Percentiles rank a stretch among this genome's conserved stretches.
Conservation (phyloP, 1,140 invertebrate genomes). For the Ladona fulva region DNA sequence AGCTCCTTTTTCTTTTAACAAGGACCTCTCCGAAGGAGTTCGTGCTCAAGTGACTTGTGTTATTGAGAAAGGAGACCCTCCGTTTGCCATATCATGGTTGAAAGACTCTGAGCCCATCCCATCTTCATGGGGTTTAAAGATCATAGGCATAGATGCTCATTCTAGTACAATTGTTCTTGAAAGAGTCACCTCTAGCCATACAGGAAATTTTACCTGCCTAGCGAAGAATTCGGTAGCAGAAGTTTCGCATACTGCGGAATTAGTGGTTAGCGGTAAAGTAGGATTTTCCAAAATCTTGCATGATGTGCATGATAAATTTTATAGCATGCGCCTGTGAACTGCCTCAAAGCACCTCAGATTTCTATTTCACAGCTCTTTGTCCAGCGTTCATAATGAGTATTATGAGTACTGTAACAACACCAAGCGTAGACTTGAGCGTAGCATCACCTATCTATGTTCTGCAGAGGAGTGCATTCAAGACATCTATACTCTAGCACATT, state of each 20-base stretch:
- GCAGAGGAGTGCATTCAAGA: not conserved
- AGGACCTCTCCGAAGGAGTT: constrained; percentile 47
- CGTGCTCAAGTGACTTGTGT: constrained; percentile 54
- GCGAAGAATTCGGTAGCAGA: constrained; percentile 30
- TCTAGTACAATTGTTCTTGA: constrained; percentile 38
- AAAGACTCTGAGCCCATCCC: constrained; percentile 40
- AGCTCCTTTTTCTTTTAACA: constrained; percentile 46
- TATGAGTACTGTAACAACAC: not conserved
- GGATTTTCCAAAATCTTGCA: constrained; percentile 4
- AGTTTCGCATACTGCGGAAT: constrained; percentile 26
- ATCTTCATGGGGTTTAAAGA: constrained; percentile 13
- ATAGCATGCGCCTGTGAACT: not conserved
- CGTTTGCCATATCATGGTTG: constrained; percentile 49
- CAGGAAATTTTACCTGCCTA: constrained; percentile 36
- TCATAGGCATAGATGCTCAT: constrained; percentile 31
- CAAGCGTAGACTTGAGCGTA: not conserved
- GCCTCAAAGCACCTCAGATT: not conserved
- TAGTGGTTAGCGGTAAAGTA: constrained; percentile 39
- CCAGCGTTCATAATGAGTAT: not conserved
- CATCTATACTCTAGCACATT: not conserved
- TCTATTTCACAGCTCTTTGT: not conserved
- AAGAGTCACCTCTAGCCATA: constrained; percentile 32
- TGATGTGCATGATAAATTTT: constrained; percentile 1
- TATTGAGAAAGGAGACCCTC: constrained; percentile 49
- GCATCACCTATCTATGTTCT: not conserved